Evolutionary conservation across 2,888 invertebrate species (phyloP), one percentile per base, ranked within the genome.

Genomic region (Nineta flava): DNA sequence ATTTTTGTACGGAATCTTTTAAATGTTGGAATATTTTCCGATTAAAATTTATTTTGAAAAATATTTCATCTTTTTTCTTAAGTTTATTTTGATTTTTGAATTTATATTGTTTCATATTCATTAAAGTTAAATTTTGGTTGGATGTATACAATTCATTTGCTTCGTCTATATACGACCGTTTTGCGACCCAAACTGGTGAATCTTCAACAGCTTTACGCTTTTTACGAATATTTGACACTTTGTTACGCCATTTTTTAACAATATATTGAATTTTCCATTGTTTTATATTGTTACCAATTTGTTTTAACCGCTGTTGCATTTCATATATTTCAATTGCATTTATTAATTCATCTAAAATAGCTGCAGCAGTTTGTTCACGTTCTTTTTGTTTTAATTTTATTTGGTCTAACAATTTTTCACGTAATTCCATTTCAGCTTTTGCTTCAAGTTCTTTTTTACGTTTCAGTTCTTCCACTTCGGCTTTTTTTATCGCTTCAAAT

Each of bases 171-270:
- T 67, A 51, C 17, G 65, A 64, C 41, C 60, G 60, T 1, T 63
- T 62, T n/a, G 70, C 69, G 13, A 75, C 59, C 72, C 75, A 77
- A 2, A 75, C 61, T 0, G 78, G 77, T 35, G 73, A 71, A 45
- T 68, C 66, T 46, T 74, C 72, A 32, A 78, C 62, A 0, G 74
- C 70, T 52, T 68, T 67, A 7, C 74, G 67, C 55, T 71, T 73
- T 16, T 67, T 58, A 53, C 66, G 67, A 51, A 68, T 67, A 38
- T 61, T 64, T 1, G 60, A 57, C 2, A 65, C 60, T 26, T 63
- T 61, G 16, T 57, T 59, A 19, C 64, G 64, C 79, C 78, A 79
- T 34, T 65, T 62, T 12, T 58, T 58, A 35, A 69, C 66, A 51
- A 68, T 71, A 34, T 65, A 65, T 13, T 60, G 55, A 2, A 74